Evolutionary conservation across 2,888 invertebrate genomes (phyloP).

Genomic region (Penaeus monodon): DNA sequence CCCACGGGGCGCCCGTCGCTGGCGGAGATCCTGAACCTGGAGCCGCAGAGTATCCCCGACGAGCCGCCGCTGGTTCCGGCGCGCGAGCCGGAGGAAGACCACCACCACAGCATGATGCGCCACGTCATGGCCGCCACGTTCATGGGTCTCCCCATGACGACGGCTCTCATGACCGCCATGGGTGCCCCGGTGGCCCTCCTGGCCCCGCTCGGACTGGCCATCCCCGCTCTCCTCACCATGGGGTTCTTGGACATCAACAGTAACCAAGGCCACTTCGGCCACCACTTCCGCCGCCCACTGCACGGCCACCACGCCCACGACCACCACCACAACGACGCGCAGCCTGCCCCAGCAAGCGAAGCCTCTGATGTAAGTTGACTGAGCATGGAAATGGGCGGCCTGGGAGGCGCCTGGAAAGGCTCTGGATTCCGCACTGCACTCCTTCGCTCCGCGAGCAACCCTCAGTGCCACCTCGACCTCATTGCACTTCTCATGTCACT

Average conservation of each 20-base stretch:
- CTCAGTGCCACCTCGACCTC: too few species aligned
- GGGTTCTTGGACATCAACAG: slow-evolving; percentile 34
- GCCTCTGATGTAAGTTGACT: too few species aligned
- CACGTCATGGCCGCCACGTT: slow-evolving; percentile 30
- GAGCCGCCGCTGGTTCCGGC: slow-evolving; percentile 29
- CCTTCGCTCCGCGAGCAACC: too few species aligned
- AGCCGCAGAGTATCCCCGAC: background rate
- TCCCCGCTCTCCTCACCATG: slow-evolving; percentile 38
- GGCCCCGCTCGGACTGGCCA: slow-evolving; percentile 36
- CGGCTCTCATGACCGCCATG: slow-evolving; percentile 36
- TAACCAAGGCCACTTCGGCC: slow-evolving; percentile 7
- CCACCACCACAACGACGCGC: background rate
- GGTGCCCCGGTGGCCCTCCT: slow-evolving; percentile 45
- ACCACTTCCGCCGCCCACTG: slow-evolving; percentile 19
- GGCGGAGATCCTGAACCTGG: slow-evolving; percentile 14
- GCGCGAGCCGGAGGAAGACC: background rate
- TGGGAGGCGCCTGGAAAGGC: too few species aligned
- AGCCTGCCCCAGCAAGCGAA: too few species aligned
- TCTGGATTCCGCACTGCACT: too few species aligned
- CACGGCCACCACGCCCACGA: slow-evolving; percentile 17
- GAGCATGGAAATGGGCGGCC: too few species aligned
- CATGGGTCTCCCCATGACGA: slow-evolving; percentile 33
- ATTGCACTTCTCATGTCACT: too few species aligned
- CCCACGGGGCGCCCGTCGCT: background rate
- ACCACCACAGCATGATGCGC: slow-evolving; percentile 29